These are phyloP conservation scores for Chironex yamaguchii DNA, from an alignment of 30 jellyfish, hydroid and myxozoan genomes.

Conservation along the genomic window DNA sequence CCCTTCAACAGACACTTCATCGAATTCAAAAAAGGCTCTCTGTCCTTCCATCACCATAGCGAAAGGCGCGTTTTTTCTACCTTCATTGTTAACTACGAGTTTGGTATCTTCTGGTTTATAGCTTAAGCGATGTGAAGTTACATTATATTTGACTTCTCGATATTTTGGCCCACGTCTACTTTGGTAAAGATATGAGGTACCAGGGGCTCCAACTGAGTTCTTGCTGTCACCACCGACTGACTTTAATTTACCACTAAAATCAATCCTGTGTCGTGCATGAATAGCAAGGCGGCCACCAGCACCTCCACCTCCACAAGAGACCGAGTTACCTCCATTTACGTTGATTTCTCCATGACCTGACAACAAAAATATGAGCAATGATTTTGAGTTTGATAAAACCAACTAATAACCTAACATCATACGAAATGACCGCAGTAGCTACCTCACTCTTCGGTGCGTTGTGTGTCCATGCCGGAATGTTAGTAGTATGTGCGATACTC, in stretches of 20 bases:
- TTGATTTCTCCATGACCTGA: constrained; percentile 66
- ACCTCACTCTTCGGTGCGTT: too few species aligned
- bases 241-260: constrained; percentile 55
- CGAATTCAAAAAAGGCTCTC: constrained; percentile 37
- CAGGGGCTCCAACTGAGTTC: constrained; percentile 62
- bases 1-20: constrained; percentile 51
- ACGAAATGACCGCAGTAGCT: too few species aligned
- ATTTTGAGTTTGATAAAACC: neutral
- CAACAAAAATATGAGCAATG: neutral
- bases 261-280: constrained; percentile 73
- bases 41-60: constrained; percentile 62
- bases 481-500: too few species aligned
- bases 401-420: neutral
- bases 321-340: constrained; percentile 65
- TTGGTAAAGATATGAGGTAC: constrained; percentile 63
- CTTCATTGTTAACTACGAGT: constrained; percentile 24
- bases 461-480: too few species aligned
- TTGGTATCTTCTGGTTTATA: constrained; percentile 66
- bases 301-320: constrained; percentile 72
- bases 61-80: constrained; percentile 4
- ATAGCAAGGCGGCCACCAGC: constrained; percentile 69
- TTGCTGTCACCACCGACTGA: constrained; percentile 66
- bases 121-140: constrained; percentile 12
- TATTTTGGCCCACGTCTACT: constrained; percentile 77
- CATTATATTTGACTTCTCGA: constrained; percentile 62